These are phyloP conservation scores for Girardinus metallicus DNA, from an alignment of 2,797 vertebrate genomes.

Conservation along the genomic window DNA sequence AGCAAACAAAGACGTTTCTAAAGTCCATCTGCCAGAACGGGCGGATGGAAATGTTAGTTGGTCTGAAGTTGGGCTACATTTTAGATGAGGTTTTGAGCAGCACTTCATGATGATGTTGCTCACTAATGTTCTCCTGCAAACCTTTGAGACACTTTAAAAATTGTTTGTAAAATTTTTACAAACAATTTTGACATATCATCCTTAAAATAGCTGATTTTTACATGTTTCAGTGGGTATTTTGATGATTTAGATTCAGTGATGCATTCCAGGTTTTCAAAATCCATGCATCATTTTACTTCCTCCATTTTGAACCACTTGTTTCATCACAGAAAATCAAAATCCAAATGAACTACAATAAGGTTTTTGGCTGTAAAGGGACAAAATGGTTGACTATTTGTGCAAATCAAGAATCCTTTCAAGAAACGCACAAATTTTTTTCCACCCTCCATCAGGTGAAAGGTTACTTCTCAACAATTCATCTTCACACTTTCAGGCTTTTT, in stretches of 20 bases:
- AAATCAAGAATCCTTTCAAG: not conserved
- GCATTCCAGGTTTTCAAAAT: not conserved
- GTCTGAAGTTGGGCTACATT: not conserved
- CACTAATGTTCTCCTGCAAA: not conserved
- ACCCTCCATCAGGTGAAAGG: not conserved
- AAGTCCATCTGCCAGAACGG: not conserved
- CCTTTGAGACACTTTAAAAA: not conserved
- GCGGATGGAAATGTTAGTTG: not conserved
- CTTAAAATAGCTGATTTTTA: not conserved
- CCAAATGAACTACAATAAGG: not conserved
- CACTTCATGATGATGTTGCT: not conserved
- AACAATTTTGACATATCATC: no score
- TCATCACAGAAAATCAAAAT: not conserved
- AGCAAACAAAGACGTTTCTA: not conserved
- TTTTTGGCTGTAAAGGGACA: not conserved
- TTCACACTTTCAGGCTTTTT: not conserved
- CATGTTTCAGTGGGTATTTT: not conserved
- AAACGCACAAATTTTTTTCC: not conserved
- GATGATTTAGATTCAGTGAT: not conserved
- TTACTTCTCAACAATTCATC: not conserved
- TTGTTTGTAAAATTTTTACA: not conserved
- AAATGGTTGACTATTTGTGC: not conserved
- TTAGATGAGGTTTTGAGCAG: not conserved
- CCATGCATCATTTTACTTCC: not conserved
- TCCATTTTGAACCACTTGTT: not conserved